phyloP scores from a whole-genome alignment of 2,113 vertebrate genomes.

The Callipepla californica region DNA sequence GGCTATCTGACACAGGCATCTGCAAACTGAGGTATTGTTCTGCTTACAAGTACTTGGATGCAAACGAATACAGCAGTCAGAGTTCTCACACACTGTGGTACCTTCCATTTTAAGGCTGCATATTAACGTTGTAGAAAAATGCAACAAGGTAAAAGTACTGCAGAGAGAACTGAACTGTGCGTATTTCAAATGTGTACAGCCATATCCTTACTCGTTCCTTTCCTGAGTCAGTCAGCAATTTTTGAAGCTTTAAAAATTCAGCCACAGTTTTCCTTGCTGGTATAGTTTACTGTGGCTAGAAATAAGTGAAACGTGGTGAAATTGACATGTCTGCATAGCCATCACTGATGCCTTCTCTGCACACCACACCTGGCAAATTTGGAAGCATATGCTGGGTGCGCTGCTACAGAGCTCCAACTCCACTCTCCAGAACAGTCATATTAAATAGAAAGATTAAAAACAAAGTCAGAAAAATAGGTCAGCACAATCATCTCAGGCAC shows the following conservation, averaged over 20 bases:
- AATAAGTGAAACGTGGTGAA: not conserved
- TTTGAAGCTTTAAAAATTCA: not conserved
- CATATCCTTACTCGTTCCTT: not conserved
- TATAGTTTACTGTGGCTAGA: not conserved
- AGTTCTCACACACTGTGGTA: not conserved
- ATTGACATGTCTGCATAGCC: not conserved
- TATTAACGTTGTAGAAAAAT: not conserved
- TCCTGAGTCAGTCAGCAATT: not conserved
- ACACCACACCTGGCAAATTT: not conserved
- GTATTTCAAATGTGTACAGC: not conserved
- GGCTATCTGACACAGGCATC: not conserved
- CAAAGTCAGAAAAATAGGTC: not conserved
- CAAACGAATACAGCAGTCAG: not conserved
- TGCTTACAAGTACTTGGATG: not conserved
- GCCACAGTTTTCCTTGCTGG: not conserved
- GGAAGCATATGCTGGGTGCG: not conserved
- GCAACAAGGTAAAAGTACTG: slow-evolving; percentile 16
- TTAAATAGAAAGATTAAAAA: not conserved
- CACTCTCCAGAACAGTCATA: not conserved
- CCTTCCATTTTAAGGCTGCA: not conserved
- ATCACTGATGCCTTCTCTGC: not conserved
- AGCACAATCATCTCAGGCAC: not conserved
- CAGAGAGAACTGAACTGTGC: not conserved
- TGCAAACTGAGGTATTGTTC: not conserved
- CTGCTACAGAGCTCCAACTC: not conserved